These are phyloP conservation scores for Tetrapedia diversipes DNA, from an alignment of 2,888 invertebrate species.

Conservation along the genomic window DNA sequence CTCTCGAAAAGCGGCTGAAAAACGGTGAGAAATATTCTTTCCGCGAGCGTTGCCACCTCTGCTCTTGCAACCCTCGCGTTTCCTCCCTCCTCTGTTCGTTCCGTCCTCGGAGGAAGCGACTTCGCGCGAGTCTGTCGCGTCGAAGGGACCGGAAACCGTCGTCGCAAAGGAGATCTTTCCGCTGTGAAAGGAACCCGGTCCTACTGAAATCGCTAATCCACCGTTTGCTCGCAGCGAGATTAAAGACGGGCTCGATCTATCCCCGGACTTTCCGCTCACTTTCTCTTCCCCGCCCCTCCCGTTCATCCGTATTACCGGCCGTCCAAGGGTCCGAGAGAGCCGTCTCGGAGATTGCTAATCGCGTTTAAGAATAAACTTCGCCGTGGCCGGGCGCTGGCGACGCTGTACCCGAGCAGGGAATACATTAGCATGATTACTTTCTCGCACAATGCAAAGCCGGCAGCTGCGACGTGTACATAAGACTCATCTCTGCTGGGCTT, in stretches of 20 bases:
- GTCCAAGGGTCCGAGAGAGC: conserved; percentile 14
- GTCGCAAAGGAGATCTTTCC: not conserved
- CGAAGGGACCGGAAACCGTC: no score
- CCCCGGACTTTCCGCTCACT: no score
- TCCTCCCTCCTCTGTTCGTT: not conserved
- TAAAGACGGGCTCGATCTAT: conserved; percentile 52
- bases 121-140: no score
- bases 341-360: conserved; percentile 67
- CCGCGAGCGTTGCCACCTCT: not conserved
- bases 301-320: conserved; percentile 14
- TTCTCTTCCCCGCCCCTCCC: conserved; percentile 35
- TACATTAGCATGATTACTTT: conserved; percentile 73
- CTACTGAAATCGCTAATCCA: conserved; percentile 59
- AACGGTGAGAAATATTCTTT: no score
- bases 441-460: conserved; percentile 66
- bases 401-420: conserved; percentile 64
- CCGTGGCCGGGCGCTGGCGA: conserved; percentile 37
- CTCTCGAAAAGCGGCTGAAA: conserved; percentile 12
- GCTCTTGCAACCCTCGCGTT: not conserved
- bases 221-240: conserved; percentile 59
- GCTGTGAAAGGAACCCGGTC: conserved; percentile 16
- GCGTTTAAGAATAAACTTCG: conserved; percentile 72
- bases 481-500: conserved; percentile 58
- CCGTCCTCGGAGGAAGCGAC: no score
- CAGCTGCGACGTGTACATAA: conserved; percentile 68